phyloP scores from a whole-genome alignment of 2,797 vertebrate genomes.

The Lophius americanus region DNA sequence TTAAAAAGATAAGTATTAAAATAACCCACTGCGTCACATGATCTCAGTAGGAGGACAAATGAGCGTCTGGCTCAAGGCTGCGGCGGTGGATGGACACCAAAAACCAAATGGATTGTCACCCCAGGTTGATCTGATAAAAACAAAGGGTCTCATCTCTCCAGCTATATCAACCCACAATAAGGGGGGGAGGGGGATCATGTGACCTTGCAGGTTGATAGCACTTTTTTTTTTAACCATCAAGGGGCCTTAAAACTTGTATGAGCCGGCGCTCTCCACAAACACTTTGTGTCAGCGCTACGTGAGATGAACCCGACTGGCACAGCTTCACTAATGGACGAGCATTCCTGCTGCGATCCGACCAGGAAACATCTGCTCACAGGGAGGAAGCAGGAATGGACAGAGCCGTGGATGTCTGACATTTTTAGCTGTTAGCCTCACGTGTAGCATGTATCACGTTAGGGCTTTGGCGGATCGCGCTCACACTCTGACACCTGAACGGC shows the following conservation, averaged over 20 bases:
- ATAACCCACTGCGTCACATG: no score
- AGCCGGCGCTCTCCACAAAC: constrained; percentile 53
- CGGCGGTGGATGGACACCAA: no score
- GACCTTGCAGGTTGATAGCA: constrained; percentile 36
- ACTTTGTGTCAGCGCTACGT: constrained; percentile 52
- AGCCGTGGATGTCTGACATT: constrained; percentile 35
- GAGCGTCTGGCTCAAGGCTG: no score
- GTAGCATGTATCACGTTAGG: constrained; percentile 56
- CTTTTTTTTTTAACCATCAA: constrained; percentile 40
- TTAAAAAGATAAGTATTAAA: no score
- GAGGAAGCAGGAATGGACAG: constrained; percentile 60
- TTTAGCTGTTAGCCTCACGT: constrained; percentile 42
- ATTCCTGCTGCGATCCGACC: constrained; percentile 57
- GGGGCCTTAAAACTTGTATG: constrained; percentile 52
- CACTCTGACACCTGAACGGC: constrained; percentile 38
- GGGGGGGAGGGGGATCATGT: constrained; percentile 17
- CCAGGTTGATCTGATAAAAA: no score
- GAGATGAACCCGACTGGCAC: constrained; percentile 42
- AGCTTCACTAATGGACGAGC: constrained; percentile 51
- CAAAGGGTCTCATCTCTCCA: neutral
- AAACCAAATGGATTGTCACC: no score
- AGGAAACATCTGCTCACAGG: constrained; percentile 81
- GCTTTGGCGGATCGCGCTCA: constrained; percentile 28
- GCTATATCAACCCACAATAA: constrained; percentile 36
- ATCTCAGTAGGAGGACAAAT: no score